Evolutionary conservation across 2,113 vertebrate genomes (phyloP), one percentile per base, ranked within the genome.

Genomic region (Anas platyrhynchos): DNA sequence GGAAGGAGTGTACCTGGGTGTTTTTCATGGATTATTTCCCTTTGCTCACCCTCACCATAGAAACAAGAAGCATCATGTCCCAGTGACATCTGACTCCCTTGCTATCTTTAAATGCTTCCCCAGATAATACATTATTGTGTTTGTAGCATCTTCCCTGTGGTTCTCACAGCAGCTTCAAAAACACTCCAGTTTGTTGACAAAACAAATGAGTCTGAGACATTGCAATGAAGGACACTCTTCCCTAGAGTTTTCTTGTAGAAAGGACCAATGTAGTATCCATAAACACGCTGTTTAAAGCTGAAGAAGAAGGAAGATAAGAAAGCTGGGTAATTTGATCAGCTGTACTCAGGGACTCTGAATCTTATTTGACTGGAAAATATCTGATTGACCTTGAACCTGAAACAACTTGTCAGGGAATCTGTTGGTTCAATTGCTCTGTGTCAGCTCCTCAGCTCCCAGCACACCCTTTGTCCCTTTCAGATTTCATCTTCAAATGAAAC

Each of bases 311-410:
- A 59, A 94, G 91, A 95, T 86, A 96, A 96, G 90, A 65, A 84
- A 78, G 16, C 48, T 17, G 38, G 16, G 29, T n/a, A 87, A 89
- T 93, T 93, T 89, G 76, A 67, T 92, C 2, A 0, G 29, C 27
- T 74, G 0, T 44, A 61, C 17, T 17, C 1, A 11, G 59, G 59
- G 58, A 82, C 21, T 91, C 32, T 17, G 55, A 86, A 74, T 77
- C 66, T 74, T 93, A 71, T 89, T 96, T 93, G 52, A 46, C 92
- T 91, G 55, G 11, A 78, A 91, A 94, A 86, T 91, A 95, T 95
- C 76, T 93, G 94, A 94, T 94, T 95, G 95, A 95, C 91, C 94
- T 96, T 96, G 82, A 86, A 89, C 66, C 63, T 43, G 55, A 92
- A 92, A 88, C 79, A 96, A 87, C 63, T 95, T 91, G 63, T 83